Conservation (phyloP, 2,113 vertebrate genomes). For the Globicephala melas region DNA sequence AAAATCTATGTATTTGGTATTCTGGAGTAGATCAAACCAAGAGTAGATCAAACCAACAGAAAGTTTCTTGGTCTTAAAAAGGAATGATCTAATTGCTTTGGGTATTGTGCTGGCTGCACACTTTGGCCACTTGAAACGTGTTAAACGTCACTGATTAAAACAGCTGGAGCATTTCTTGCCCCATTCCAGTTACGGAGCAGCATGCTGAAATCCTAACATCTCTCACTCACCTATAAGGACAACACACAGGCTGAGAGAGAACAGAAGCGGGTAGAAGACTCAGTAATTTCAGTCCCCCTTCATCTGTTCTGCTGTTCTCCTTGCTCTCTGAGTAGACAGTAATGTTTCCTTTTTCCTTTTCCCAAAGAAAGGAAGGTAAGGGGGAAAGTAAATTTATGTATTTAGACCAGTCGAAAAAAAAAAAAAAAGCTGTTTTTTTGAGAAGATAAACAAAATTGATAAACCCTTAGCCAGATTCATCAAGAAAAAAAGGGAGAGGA, state of each 20-base stretch:
- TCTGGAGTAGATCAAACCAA: constrained; percentile 37
- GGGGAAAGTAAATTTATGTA: background rate
- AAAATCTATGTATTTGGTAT: background rate
- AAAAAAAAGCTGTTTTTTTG: too few species aligned
- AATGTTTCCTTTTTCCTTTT: background rate
- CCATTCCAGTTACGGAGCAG: background rate
- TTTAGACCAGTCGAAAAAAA: background rate
- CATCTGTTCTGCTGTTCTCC: background rate
- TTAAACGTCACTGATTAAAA: background rate
- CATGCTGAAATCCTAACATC: background rate
- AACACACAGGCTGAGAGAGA: constrained; percentile 34
- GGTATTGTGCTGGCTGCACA: background rate
- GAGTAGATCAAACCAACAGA: constrained; percentile 31
- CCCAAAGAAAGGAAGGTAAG: background rate
- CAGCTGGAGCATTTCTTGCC: background rate
- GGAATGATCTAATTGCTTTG: background rate
- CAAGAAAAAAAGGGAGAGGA: too few species aligned
- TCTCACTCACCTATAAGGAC: background rate
- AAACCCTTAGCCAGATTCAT: too few species aligned
- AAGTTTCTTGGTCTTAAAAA: constrained; percentile 8
- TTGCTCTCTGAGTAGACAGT: background rate
- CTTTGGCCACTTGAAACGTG: constrained; percentile 36
- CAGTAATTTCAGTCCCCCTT: background rate
- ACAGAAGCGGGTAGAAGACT: background rate
- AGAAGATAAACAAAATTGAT: too few species aligned